Base-by-base conservation (phyloP, 2,797 vertebrate species). In the Sarcophilus harrisii region DNA sequence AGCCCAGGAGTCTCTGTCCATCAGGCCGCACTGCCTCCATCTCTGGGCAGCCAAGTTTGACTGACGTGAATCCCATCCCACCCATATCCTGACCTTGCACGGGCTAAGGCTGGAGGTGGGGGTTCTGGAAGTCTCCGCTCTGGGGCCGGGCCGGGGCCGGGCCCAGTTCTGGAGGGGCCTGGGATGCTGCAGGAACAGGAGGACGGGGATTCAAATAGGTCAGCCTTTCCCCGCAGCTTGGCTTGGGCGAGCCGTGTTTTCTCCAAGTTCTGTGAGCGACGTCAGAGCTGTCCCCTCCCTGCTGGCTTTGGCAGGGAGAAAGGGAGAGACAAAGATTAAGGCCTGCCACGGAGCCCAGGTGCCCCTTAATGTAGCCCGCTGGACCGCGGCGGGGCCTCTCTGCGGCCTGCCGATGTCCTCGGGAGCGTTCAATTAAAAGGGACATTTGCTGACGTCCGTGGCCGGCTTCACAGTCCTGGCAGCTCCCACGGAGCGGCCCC, bases 371-470 rank as follows among this genome's bases (percentile, higher is more conserved):
- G 96, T 95, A 58, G 96, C 97, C 96, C 97, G 97, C 54, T 0
- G 95, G 93, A 96, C 96, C 96, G 62, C 97, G 49, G 45, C 97
- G 73, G 98, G 97, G 92, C 96, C 38, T 97, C 98, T 97, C 96
- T 96, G 97, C 94, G 97, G 96, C 96, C 96, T 0, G 81, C 97
- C 97, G 97, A 96, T 97, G 94, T 97, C 97, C 98, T 98, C 96
- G 96, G 97, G 98, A 98, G 98, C 96, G 98, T 98, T 98, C 98
- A 98, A 98, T 97, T 98, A 98, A 98, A 98, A 98, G 97, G 97
- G 98, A 98, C 98, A 98, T 98, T 98, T 98, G 98, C 97, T 98
- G 98, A 98, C 98, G 98, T 98, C 97, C 12, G 58, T 98, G 93
- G 96, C 94, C 96, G 96, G 96, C 94, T 3, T 32, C 93, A 9